These are phyloP conservation scores for Hoplias malabaricus DNA, from an alignment of 2,113 vertebrate genomes.

Conservation along the genomic window DNA sequence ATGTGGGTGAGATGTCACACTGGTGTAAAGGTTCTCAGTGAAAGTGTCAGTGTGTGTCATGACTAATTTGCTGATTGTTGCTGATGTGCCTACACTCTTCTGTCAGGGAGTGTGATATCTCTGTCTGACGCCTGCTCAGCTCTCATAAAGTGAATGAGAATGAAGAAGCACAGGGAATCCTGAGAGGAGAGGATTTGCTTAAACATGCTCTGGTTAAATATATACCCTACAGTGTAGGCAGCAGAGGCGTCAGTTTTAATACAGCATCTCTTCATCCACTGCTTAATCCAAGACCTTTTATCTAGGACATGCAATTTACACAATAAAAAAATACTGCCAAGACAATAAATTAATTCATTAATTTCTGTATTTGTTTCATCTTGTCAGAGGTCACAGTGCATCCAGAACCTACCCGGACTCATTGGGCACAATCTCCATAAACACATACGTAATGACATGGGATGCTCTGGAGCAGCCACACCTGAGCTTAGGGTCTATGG, in stretches of 20 bases:
- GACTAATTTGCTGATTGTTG: conserved; percentile 13
- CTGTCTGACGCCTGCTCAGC: background rate
- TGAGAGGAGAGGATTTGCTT: background rate
- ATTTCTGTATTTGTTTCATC: no score
- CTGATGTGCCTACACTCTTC: background rate
- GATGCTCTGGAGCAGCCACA: no score
- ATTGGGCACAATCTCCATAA: no score
- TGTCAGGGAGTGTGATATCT: background rate
- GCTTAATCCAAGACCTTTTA: no score
- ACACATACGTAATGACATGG: no score
- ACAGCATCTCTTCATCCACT: background rate
- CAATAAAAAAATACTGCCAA: no score
- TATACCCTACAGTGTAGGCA: conserved; percentile 12
- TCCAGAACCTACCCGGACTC: no score
- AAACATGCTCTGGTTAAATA: conserved; percentile 30
- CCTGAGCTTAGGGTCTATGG: no score
- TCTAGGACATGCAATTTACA: no score
- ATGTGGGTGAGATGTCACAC: background rate
- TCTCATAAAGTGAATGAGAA: background rate
- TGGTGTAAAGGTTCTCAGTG: background rate
- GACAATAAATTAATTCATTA: no score
- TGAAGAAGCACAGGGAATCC: background rate
- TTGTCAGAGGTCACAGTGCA: no score
- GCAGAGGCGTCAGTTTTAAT: background rate
- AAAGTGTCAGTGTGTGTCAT: conserved; percentile 9